These are phyloP conservation scores for Lamellibrachia columna DNA, from an alignment of 2,888 invertebrate genomes.

Conservation along the genomic window DNA sequence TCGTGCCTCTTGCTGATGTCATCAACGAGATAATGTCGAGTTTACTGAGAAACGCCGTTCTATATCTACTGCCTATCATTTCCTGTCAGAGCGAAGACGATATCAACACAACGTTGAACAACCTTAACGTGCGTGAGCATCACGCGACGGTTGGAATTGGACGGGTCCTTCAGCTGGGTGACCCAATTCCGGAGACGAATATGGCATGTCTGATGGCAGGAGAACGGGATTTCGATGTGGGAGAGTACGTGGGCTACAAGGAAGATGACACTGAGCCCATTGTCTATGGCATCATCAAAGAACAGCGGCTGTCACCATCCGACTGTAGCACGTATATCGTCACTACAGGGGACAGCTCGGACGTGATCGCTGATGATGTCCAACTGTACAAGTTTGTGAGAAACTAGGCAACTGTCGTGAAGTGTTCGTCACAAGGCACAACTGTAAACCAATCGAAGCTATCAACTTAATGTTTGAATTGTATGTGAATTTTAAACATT, in stretches of 20 bases:
- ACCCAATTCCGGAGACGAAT: conserved; percentile 28
- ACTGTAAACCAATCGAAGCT: neutral
- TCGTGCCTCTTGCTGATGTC: conserved; percentile 39
- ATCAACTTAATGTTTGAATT: neutral
- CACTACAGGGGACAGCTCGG: neutral
- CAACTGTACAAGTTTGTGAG: neutral
- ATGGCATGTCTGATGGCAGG: conserved; percentile 26
- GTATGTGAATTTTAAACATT: neutral
- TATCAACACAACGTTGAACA: conserved; percentile 35
- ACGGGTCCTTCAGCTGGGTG: conserved; percentile 33
- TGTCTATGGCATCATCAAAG: conserved; percentile 27
- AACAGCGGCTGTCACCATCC: conserved; percentile 27
- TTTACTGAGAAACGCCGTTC: conserved; percentile 38
- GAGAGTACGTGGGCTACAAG: conserved; percentile 38
- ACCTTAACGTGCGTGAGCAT: conserved; percentile 37
- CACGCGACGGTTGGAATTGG: conserved; percentile 19
- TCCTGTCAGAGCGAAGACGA: conserved; percentile 29
- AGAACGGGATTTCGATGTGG: conserved; percentile 24
- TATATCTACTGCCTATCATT: conserved; percentile 40
- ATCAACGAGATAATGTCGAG: conserved; percentile 39
- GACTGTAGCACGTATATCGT: conserved; percentile 27
- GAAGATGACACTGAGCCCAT: neutral
- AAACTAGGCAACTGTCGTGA: neutral
- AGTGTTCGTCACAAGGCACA: neutral
- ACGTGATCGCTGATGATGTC: neutral